Percentiles rank a stretch among this genome's conserved stretches.
phyloP scores from a whole-genome alignment of 2,888 invertebrate species.

The Spatulosminthurus flaviceps region DNA sequence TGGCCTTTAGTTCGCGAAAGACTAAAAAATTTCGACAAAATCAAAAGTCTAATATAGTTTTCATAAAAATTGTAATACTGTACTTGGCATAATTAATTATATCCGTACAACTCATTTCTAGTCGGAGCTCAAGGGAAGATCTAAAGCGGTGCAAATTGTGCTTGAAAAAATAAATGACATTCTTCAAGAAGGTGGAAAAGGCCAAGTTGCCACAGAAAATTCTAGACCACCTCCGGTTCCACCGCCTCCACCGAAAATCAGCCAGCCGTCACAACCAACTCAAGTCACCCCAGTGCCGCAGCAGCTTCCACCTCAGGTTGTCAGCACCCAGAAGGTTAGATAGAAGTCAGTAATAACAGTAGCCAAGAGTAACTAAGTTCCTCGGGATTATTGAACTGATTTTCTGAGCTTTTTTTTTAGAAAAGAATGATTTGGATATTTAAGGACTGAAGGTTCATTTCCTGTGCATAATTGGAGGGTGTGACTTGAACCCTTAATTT shows the following conservation, averaged over 20 bases:
- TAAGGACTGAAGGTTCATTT: no score
- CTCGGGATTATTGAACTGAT: no score
- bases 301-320: not conserved
- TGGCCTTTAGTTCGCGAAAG: no score
- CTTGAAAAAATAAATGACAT: constrained; percentile 88
- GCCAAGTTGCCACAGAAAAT: constrained; percentile 21
- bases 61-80: no score
- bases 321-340: not conserved
- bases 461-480: no score
- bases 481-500: no score
- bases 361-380: no score
- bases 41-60: no score
- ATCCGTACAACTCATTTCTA: not conserved
- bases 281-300: not conserved
- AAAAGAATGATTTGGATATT: no score
- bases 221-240: constrained; percentile 44
- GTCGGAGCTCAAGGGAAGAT: constrained; percentile 81
- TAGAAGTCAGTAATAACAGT: not conserved
- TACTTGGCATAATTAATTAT: no score
- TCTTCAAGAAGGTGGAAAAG: constrained; percentile 75
- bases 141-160: constrained; percentile 85
- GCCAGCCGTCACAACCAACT: constrained; percentile 11
- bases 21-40: no score
- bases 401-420: no score
- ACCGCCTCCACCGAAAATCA: constrained; percentile 54